Evolutionary conservation across 1,140 invertebrate species (phyloP), one percentile per base, ranked within the genome.

Genomic region (Trichoplusia ni): DNA sequence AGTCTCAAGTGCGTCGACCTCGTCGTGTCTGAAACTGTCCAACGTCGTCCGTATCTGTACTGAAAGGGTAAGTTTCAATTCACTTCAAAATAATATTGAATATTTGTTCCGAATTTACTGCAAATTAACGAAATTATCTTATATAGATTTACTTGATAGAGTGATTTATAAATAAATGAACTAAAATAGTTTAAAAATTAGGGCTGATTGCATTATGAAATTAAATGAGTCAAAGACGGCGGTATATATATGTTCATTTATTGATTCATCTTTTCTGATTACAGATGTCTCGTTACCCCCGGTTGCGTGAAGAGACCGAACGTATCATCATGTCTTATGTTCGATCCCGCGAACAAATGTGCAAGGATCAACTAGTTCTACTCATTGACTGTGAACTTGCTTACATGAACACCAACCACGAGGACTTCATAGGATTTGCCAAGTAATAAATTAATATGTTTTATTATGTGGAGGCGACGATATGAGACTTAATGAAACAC

Each of bases 321-420:
- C 93, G 98, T 79, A 99, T 99, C 66, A 99, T 99, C 49, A 98
- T 97, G 47, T 95, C 95, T 35, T 94, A 98, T 82, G 95, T 99
- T 71, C 94, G 98, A 69, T 96, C 99, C 82, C 93, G 96, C 69
- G 99, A 99, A 89, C 97, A 99, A 86, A 90, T 94, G 75, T 98
- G 98, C 88, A 99, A 99, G 92, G 97, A 99, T 62, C 98, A 99
- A 89, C 94, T 99, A 18, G 91, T 97, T 35, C 91, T 99, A 64
- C 92, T 99, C 37, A 97, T 99, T 40, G 98, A 99, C 86, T 98
- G 98, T 83, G 98, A 99, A 92, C 92, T 99, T 63, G 98, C 99
- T 5, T 99, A 99, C 89, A 99, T 99, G 97, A 99, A 99, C 90
- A 99, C 99, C 31, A 99, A 99, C 91, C 99, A 99, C 86, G 99